These are phyloP conservation scores for Achatina immaculata DNA, from an alignment of 1,140 invertebrate species.

Conservation along the genomic window DNA sequence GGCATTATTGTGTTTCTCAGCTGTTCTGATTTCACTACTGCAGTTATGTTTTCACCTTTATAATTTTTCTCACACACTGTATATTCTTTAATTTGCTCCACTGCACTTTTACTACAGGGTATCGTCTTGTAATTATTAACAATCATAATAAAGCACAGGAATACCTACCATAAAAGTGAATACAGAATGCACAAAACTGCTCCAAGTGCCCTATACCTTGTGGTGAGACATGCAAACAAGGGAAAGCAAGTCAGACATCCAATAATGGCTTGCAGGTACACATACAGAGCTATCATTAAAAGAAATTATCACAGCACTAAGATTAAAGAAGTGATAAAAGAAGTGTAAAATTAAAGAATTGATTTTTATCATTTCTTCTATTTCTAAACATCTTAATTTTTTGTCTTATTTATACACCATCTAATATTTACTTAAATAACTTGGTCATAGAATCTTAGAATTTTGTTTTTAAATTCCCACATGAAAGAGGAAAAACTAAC, in stretches of 20 bases:
- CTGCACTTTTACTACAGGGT: too few relatives aligned
- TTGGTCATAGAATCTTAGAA: neutral
- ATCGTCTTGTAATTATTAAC: too few relatives aligned
- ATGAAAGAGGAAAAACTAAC: neutral
- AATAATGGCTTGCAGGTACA: constrained; percentile 25
- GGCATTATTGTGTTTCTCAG: too few relatives aligned
- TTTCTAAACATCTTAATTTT: neutral
- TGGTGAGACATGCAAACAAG: constrained; percentile 34
- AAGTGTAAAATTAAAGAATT: neutral
- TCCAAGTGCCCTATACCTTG: constrained; percentile 28
- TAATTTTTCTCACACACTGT: too few relatives aligned
- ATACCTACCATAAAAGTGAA: constrained; percentile 33
- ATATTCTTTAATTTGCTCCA: too few relatives aligned
- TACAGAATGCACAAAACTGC: constrained; percentile 23
- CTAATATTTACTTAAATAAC: neutral
- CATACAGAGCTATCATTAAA: constrained; percentile 11
- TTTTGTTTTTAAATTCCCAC: neutral
- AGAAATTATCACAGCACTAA: neutral
- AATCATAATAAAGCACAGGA: neutral
- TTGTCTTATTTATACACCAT: neutral
- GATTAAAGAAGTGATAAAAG: neutral
- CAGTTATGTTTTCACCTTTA: too few relatives aligned
- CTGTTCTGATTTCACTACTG: too few relatives aligned
- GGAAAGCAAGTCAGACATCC: constrained; percentile 33
- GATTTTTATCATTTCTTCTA: neutral